Conservation (phyloP, 2,113 vertebrate genomes). For the Coptodon rendalli region DNA sequence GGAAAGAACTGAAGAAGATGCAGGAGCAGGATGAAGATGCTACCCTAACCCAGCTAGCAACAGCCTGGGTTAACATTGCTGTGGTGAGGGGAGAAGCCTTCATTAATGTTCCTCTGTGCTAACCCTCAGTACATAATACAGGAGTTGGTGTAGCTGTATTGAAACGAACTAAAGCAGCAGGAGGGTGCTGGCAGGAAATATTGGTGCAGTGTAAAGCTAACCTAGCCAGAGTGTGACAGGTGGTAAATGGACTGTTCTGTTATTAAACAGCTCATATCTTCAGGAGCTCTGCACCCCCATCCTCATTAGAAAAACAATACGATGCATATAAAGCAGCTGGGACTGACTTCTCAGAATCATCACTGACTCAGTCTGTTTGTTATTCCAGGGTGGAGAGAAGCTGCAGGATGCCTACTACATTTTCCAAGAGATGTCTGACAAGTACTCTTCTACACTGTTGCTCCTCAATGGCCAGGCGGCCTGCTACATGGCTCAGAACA, state of each 20-base stretch:
- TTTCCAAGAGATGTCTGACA: conserved; percentile 97
- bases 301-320: neutral
- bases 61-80: conserved; percentile 91
- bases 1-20: conserved; percentile 97
- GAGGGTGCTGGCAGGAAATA: neutral
- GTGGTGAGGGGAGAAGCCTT: conserved; percentile 66
- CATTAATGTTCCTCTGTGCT: neutral
- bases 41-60: conserved; percentile 90
- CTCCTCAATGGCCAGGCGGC: conserved; percentile 90
- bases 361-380: neutral
- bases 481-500: conserved; percentile 90
- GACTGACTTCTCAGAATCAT: neutral
- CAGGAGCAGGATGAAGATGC: conserved; percentile 94
- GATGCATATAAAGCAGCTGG: neutral
- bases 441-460: conserved; percentile 85
- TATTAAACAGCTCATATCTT: neutral
- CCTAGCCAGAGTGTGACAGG: neutral
- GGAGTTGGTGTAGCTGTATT: neutral
- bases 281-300: neutral
- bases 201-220: neutral
- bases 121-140: neutral
- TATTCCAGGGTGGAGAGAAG: conserved; percentile 87
- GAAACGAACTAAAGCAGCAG: neutral
- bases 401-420: conserved; percentile 96
- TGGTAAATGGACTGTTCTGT: neutral